Percentiles rank a stretch among this genome's conserved stretches.
Evolutionary conservation across 2,888 invertebrate genomes (phyloP).

Genomic region (Timandra comae): DNA sequence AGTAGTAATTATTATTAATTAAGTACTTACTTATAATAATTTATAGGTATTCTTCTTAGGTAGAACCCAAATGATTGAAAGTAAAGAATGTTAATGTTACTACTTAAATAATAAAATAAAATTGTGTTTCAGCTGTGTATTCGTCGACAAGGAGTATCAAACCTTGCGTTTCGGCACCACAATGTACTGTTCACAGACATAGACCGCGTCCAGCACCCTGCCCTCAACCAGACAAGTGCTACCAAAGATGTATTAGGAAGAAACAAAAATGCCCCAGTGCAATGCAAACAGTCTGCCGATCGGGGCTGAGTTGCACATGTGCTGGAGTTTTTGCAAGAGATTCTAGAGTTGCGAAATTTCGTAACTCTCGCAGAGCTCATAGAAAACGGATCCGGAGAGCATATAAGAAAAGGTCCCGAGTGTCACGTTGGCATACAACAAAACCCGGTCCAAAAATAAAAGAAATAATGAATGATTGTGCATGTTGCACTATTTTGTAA

Average conservation of each 20-base stretch:
- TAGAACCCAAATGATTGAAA: too few species aligned
- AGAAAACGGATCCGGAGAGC: constrained; percentile 41
- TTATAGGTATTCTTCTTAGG: background rate
- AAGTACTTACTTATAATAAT: too few species aligned
- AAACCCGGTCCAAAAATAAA: too few species aligned
- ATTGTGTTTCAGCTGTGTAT: constrained; percentile 44
- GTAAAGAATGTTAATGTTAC: too few species aligned
- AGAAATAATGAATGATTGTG: background rate
- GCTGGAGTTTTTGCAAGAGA: constrained; percentile 39
- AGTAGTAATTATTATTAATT: too few species aligned
- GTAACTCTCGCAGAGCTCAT: constrained; percentile 35
- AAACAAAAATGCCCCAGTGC: constrained; percentile 55
- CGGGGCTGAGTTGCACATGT: constrained; percentile 47
- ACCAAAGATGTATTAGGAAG: constrained; percentile 41
- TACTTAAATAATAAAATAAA: too few species aligned
- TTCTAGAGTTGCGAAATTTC: constrained; percentile 19
- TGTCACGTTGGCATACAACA: constrained; percentile 55
- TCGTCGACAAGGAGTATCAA: constrained; percentile 38
- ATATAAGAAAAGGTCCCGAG: constrained; percentile 35
- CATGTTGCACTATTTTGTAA: background rate
- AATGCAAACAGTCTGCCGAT: constrained; percentile 41
- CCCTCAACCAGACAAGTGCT: constrained; percentile 55
- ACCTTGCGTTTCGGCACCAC: constrained; percentile 56
- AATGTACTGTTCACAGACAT: constrained; percentile 54
- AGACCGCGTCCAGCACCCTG: constrained; percentile 56